Evolutionary conservation across 1,140 invertebrate species (phyloP).

Genomic region (Heliothis subflexa): DNA sequence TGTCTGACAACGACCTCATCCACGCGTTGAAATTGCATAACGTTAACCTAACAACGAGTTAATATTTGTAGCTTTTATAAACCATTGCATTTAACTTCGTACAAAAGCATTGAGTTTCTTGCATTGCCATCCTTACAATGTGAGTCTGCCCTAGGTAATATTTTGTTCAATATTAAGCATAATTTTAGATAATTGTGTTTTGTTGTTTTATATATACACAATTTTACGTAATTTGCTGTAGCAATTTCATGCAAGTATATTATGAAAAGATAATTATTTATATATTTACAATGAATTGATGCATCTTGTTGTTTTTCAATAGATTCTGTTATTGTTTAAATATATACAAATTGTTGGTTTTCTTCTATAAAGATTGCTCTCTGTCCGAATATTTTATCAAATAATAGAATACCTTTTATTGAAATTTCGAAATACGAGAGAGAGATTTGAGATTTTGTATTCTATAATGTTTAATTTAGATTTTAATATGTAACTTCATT

Average conservation of each 20-base stretch:
- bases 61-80: slow-evolving; percentile 54
- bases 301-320: slow-evolving; percentile 17
- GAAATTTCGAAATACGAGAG: background rate
- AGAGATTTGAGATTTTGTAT: too few species aligned
- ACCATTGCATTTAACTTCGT: slow-evolving; percentile 78
- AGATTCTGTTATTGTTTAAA: slow-evolving; percentile 13
- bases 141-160: slow-evolving; percentile 39
- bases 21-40: slow-evolving; percentile 72
- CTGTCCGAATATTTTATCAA: background rate
- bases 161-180: slow-evolving; percentile 34
- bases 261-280: slow-evolving; percentile 1
- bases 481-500: background rate
- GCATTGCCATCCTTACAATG: slow-evolving; percentile 40
- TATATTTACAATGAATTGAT: slow-evolving; percentile 32
- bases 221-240: slow-evolving; percentile 19
- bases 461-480: background rate
- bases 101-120: slow-evolving; percentile 63
- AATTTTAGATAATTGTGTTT: slow-evolving; percentile 37
- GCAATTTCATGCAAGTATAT: slow-evolving; percentile 21
- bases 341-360: background rate
- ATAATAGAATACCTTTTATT: background rate
- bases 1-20: slow-evolving; percentile 70
- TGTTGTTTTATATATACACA: slow-evolving; percentile 28
- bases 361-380: slow-evolving; percentile 4
- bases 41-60: slow-evolving; percentile 68